Evolutionary conservation across 2,113 vertebrate genomes (phyloP), one percentile per base, ranked within the genome.

Genomic region (Plecturocebus donacophilus): DNA sequence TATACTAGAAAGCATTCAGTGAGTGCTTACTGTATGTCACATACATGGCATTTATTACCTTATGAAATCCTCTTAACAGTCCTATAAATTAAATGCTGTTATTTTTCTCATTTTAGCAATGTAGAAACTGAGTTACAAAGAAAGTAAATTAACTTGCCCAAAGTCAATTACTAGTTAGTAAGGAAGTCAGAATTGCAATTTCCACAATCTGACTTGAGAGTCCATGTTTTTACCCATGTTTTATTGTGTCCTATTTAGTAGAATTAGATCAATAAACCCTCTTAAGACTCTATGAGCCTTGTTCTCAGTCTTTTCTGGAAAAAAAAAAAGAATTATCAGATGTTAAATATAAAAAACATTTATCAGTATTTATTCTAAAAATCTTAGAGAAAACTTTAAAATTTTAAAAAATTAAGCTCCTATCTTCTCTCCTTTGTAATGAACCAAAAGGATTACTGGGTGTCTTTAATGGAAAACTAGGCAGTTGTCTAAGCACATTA

Each of bases 51-150:
- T 76, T 92, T 49, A 61, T 70, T 82, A 87, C 42, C 19, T 82
- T 32, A 76, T 66, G 52, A 90, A 82, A 83, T 83, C 17, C 32
- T 86, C 73, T 71, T 13, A 86, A 71, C 21, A 19, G 27, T 90
- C n/a, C 9, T 90, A 20, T 52, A 75, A 80, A 89, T 88, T 70
- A 96, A 89, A 30, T 70, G 32, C 23, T 35, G 16, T 76, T 81
- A 20, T 42, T 71, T 87, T 89, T 54, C 79, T 81, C 68, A 92
- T 87, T 94, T 92, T 76, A 82, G 32, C 73, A 82, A 27, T 2
- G 14, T 94, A 90, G 54, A 82, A 97, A 92, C n/a, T 71, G 49
- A 90, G 49, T 88, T 79, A 64, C 8, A 83, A 58, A 87, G 76
- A 82, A 85, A 66, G 35, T n/a, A 73, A 87, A n/a, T 64, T 45